These are phyloP conservation scores for Limonius californicus DNA, from an alignment of 1,140 invertebrate genomes.

Conservation along the genomic window DNA sequence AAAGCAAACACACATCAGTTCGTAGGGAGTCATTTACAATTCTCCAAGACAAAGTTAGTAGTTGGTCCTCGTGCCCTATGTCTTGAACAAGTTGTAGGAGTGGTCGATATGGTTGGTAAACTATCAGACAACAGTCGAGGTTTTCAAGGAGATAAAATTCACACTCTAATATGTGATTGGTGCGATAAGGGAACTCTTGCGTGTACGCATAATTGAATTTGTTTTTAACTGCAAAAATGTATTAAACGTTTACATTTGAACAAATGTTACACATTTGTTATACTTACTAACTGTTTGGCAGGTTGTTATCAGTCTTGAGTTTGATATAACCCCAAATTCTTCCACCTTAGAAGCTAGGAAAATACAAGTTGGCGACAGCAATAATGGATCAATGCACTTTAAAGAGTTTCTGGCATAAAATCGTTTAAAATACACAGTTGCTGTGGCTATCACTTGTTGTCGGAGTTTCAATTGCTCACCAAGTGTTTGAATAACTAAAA, in stretches of 20 bases:
- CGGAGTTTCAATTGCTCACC: constrained; percentile 94
- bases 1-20: constrained; percentile 94
- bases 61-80: constrained; percentile 83
- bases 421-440: constrained; percentile 97
- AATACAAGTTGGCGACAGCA: constrained; percentile 94
- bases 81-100: constrained; percentile 88
- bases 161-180: constrained; percentile 95
- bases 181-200: constrained; percentile 95
- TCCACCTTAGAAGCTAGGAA: constrained; percentile 99
- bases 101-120: constrained; percentile 96
- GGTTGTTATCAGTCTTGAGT: constrained; percentile 88
- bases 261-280: too few relatives aligned
- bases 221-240: constrained; percentile 95
- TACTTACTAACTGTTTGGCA: constrained; percentile 89
- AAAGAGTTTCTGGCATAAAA: constrained; percentile 98
- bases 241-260: too few relatives aligned
- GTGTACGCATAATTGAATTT: constrained; percentile 94
- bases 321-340: constrained; percentile 99
- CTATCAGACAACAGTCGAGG: constrained; percentile 96
- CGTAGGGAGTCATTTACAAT: constrained; percentile 96
- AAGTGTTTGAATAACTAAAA: constrained; percentile 89
- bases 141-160: constrained; percentile 99
- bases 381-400: constrained; percentile 95
- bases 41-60: constrained; percentile 88
- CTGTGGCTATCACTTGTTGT: constrained; percentile 99